Evolutionary conservation across 2,888 invertebrate species (phyloP).

Genomic region (Drosophila vallismaia): DNA sequence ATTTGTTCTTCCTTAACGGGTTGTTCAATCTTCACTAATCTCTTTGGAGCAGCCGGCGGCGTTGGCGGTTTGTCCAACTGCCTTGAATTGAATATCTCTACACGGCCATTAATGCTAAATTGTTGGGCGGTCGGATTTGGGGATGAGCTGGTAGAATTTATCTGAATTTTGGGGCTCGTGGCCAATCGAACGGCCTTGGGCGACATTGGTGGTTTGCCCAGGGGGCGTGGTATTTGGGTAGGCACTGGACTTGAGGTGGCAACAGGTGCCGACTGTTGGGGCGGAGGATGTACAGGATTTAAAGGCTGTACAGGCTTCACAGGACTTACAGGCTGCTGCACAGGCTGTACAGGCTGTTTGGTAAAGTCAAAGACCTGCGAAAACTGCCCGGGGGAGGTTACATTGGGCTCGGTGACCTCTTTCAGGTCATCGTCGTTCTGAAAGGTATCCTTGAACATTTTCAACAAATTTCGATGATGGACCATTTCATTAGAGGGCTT

Average conservation of each 20-base stretch:
- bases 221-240: constrained; percentile 74
- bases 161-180: constrained; percentile 7
- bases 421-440: constrained; percentile 76
- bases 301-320: background rate
- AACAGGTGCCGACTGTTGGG: constrained; percentile 6
- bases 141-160: constrained; percentile 12
- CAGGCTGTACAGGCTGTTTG: constrained; percentile 6
- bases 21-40: constrained; percentile 32
- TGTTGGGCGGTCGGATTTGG: constrained; percentile 57
- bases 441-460: constrained; percentile 82
- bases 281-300: background rate
- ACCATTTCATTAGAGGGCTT: constrained; percentile 82
- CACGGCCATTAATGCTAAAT: constrained; percentile 81
- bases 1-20: constrained; percentile 11
- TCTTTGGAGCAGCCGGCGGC: constrained; percentile 61
- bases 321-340: background rate
- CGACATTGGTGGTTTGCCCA: constrained; percentile 76
- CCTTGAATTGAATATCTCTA: constrained; percentile 82
- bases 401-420: constrained; percentile 55
- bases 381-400: constrained; percentile 49
- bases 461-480: constrained; percentile 81
- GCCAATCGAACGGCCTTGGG: constrained; percentile 54
- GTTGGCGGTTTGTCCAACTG: constrained; percentile 73
- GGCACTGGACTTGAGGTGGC: constrained; percentile 20
- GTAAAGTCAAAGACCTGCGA: constrained; percentile 71